A percentile compares a stretch with the other conserved stretches of the same genome.
Conservation (phyloP, 2,113 vertebrate genomes). For the Poicephalus gulielmi region DNA sequence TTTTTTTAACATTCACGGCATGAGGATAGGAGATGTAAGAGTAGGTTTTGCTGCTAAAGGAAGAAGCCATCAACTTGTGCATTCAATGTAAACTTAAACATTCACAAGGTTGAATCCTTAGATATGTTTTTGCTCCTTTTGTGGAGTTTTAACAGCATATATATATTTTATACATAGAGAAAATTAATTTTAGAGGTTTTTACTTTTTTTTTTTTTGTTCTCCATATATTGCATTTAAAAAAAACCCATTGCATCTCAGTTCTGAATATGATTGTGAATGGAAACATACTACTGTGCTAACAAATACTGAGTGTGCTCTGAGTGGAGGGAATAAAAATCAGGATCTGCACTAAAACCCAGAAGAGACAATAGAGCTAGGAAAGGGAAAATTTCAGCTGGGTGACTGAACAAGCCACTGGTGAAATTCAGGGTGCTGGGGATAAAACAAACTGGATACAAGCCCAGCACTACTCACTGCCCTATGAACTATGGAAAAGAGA, state of each 20-base stretch:
- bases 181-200: constrained; percentile 16
- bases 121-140: constrained; percentile 60
- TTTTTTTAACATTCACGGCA: neutral
- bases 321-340: neutral
- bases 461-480: neutral
- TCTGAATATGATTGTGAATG: neutral
- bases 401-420: neutral
- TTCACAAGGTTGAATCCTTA: constrained; percentile 46
- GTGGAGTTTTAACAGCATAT: constrained; percentile 51
- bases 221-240: neutral
- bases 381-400: rapidly evolving
- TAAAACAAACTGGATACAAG: rapidly evolving
- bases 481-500: neutral
- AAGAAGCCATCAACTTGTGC: constrained; percentile 69
- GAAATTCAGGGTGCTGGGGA: neutral
- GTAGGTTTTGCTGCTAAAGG: constrained; percentile 59
- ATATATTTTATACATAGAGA: neutral
- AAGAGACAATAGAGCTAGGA: neutral
- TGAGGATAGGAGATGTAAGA: neutral
- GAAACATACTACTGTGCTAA: neutral
- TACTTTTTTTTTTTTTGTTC: neutral
- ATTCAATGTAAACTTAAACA: neutral
- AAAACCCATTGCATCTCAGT: neutral
- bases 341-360: neutral
- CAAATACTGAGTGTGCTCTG: neutral